phyloP scores from a whole-genome alignment of 1,140 invertebrate genomes.

The Drosophila lowei region DNA sequence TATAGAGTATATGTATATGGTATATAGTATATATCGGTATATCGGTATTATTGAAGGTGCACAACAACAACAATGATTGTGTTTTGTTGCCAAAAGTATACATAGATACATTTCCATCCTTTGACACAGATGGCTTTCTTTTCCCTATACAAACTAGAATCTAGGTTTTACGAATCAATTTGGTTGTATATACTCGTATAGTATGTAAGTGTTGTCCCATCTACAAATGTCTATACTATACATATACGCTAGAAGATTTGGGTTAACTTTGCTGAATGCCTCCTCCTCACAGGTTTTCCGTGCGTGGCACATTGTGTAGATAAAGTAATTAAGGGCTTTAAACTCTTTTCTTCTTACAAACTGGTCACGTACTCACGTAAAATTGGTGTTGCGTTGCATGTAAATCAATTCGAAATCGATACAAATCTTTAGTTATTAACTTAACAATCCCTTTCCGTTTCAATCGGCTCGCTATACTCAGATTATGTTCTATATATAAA shows the following conservation, averaged over 20 bases:
- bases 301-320: constrained; percentile 46
- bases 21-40: constrained; percentile 29
- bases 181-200: not conserved
- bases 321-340: constrained; percentile 76
- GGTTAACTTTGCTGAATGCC: constrained; percentile 1
- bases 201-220: constrained; percentile 7
- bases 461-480: constrained; percentile 20
- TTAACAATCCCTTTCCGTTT: constrained; percentile 31
- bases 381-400: constrained; percentile 72
- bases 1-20: constrained; percentile 31
- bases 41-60: constrained; percentile 45
- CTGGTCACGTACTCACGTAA: constrained; percentile 40
- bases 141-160: constrained; percentile 4
- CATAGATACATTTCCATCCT: constrained; percentile 43
- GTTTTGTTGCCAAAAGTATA: constrained; percentile 56
- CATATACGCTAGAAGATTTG: constrained; percentile 31
- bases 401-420: constrained; percentile 58
- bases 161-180: constrained; percentile 6
- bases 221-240: not conserved
- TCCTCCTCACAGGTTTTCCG: constrained; percentile 3
- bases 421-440: constrained; percentile 40
- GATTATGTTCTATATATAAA: constrained; percentile 30
- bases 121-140: constrained; percentile 55
- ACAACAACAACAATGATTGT: constrained; percentile 36
- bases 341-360: constrained; percentile 29